Conservation (phyloP, 1,140 invertebrate genomes). For the Wiebesia pumilae region DNA sequence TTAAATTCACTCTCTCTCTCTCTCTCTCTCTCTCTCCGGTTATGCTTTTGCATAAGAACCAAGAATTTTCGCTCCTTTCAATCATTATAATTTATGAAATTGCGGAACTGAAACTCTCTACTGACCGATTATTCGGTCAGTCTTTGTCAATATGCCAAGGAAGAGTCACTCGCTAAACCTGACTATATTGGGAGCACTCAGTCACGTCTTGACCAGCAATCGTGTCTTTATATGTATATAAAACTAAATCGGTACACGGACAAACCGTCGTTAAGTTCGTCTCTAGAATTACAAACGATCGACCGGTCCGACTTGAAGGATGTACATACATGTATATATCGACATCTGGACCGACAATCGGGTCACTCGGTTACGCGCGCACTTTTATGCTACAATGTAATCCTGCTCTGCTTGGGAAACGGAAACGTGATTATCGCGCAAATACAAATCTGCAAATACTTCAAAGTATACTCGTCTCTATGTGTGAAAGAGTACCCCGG, state of each 20-base stretch:
- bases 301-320: conserved; percentile 17
- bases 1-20: conserved; percentile 54
- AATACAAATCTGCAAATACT: neutral
- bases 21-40: neutral
- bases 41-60: neutral
- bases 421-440: neutral
- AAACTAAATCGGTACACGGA: neutral
- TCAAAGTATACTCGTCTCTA: neutral
- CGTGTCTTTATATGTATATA: neutral
- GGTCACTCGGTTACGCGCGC: conserved; percentile 66
- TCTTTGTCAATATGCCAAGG: neutral
- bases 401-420: neutral
- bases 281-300: conserved; percentile 65
- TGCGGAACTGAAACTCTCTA: neutral
- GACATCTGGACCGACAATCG: conserved; percentile 54
- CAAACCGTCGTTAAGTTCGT: conserved; percentile 21
- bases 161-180: no score
- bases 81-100: neutral
- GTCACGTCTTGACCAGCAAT: no score
- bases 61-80: neutral
- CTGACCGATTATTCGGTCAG: neutral
- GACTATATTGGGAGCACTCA: no score
- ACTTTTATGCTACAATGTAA: neutral
- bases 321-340: neutral
- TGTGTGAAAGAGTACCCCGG: neutral